phyloP scores from a whole-genome alignment of 23 tunicate species.

The Trididemnum nubilum region DNA sequence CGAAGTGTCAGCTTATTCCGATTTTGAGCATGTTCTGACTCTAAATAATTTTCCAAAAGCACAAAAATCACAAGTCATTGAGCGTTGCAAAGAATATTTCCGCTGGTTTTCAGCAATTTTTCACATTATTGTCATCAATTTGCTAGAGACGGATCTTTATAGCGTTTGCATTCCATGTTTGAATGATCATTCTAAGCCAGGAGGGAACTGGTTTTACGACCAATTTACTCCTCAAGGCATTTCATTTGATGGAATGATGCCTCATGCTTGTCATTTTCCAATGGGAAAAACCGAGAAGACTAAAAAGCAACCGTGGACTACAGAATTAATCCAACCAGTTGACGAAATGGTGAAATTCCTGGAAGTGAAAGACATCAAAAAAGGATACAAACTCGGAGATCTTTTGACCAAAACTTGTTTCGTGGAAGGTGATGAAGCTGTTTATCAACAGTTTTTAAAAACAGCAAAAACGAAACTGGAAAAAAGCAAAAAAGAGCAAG shows the following conservation, averaged over 20 bases:
- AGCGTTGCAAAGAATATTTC: constrained; percentile 29
- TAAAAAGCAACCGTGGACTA: constrained; percentile 42
- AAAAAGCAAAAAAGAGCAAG: too few species aligned
- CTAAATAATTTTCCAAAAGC: too few species aligned
- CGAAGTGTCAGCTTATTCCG: constrained; percentile 55
- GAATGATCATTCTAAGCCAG: neutral
- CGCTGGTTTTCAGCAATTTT: constrained; percentile 55
- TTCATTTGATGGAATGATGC: too few species aligned
- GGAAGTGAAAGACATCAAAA: too few species aligned
- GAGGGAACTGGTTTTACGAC: constrained; percentile 46
- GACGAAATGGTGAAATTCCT: constrained; percentile 36
- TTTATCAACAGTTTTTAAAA: too few species aligned
- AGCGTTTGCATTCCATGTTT: constrained; percentile 4
- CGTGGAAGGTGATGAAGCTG: too few species aligned
- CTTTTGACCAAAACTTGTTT: too few species aligned
- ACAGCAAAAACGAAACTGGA: too few species aligned
- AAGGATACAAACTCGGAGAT: too few species aligned
- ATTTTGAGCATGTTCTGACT: constrained; percentile 49
- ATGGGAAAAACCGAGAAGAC: constrained; percentile 47
- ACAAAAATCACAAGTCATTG: too few species aligned
- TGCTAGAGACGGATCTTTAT: too few species aligned
- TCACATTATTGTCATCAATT: too few species aligned
- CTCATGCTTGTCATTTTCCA: constrained; percentile 33
- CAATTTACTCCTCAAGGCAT: constrained; percentile 41
- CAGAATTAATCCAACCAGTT: constrained; percentile 50